Evolutionary conservation across 1,140 invertebrate species (phyloP), one percentile per base, ranked within the genome.

Genomic region (Drosophila lowei): DNA sequence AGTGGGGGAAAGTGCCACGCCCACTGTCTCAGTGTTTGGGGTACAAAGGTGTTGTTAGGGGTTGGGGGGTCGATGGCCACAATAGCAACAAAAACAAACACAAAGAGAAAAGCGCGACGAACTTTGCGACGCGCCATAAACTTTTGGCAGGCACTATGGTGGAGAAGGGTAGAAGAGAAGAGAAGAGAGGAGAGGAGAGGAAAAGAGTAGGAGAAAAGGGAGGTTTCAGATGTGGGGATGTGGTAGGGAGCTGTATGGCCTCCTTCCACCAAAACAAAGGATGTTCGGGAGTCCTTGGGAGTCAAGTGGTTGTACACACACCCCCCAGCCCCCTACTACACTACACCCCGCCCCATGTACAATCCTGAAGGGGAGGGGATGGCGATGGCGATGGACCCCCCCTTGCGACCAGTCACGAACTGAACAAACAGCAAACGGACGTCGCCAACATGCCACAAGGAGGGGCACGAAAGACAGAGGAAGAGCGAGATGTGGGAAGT

Each of bases 1-100:
- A 85, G 77, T 85, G 70, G 81, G 77, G 70, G 77, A 71, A 73
- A 73, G 79, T 84, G 54, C 73, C 79, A 83, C 79, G 75, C 79
- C 79, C 74, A 60, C 48, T 30, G 18, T 13, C 30, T 47, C 15
- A 41, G 8, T 8, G 21, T 15, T 15, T 11, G 16, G 30, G 11
- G 41, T 5, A 1, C n/a, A 2, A 8, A 18, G 43, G 16, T 6
- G 65, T 47, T 18, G n/a, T 34, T 44, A 25, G 53, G 48, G 38
- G 52, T 57, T 55, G 70, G 38, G 59, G 61, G 72, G 72, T 79
- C 77, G 77, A 79, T 79, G 77, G 71, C 70, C 70, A 74, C 50
- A 60, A 49, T 55, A 59, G 44, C 62, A 78, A 66, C 57, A 73
- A 72, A 55, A 55, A 48, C 56, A 73, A 72, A 55, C 49, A 48